Percentiles rank a stretch among this genome's conserved stretches.
Conservation (phyloP, 2,113 vertebrate species). For the Procapra przewalskii region DNA sequence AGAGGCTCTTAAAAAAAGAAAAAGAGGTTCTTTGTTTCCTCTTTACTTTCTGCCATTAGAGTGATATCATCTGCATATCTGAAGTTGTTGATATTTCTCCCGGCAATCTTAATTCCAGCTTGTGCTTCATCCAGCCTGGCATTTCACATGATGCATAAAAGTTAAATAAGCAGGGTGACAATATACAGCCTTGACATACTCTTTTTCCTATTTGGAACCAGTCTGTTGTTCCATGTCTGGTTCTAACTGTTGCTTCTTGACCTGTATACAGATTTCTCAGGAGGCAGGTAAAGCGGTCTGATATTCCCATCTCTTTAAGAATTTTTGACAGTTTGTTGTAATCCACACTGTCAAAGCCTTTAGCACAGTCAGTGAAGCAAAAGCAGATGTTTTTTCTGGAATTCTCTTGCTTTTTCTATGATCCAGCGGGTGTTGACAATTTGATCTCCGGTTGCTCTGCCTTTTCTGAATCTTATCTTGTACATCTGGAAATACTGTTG, state of each 20-base stretch:
- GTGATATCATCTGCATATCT: neutral
- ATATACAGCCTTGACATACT: neutral
- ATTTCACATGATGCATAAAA: neutral
- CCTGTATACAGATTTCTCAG: neutral
- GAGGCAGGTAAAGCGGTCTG: neutral
- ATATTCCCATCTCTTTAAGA: neutral
- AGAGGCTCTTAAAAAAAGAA: neutral
- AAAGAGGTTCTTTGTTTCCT: neutral
- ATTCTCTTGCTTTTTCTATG: neutral
- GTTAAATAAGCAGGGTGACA: neutral
- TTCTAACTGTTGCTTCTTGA: neutral
- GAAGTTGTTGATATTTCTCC: neutral
- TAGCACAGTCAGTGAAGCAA: neutral
- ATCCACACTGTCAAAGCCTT: neutral
- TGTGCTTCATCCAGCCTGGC: neutral
- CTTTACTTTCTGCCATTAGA: neutral
- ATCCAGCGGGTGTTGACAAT: neutral
- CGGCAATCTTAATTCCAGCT: neutral
- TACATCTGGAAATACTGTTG: neutral
- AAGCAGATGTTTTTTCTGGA: neutral
- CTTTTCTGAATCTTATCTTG: neutral
- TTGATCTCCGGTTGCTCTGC: neutral
- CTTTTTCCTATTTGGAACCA: neutral
- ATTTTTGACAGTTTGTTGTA: neutral
- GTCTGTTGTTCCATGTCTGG: neutral